Percentiles rank a stretch among this genome's conserved stretches.
Conservation (phyloP, 2,113 vertebrate species). For the Oncorhynchus tshawytscha region DNA sequence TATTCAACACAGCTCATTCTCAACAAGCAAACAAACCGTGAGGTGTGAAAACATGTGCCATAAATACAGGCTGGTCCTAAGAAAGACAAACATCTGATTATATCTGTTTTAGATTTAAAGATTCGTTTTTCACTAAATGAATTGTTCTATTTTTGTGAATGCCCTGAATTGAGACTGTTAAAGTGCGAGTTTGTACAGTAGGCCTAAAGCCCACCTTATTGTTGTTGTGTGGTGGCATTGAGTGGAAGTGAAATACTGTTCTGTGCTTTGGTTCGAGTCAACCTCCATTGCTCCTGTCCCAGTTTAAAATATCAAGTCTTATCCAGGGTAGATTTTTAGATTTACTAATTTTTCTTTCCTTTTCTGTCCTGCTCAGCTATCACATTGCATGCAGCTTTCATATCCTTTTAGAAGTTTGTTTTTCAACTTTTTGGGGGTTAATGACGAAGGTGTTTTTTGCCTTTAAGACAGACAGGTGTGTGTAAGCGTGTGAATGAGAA, state of each 20-base stretch:
- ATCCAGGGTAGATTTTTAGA: neutral
- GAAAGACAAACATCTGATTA: neutral
- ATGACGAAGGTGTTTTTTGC: conserved; percentile 14
- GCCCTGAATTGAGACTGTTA: conserved; percentile 29
- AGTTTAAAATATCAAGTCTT: conserved; percentile 8
- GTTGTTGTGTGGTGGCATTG: conserved; percentile 8
- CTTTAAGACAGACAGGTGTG: conserved; percentile 37
- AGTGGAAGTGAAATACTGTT: conserved; percentile 43
- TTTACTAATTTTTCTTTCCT: neutral
- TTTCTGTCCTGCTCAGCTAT: conserved; percentile 1
- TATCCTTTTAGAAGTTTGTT: conserved; percentile 2
- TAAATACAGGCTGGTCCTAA: conserved; percentile 43
- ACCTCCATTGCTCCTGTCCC: conserved; percentile 25
- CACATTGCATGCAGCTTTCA: conserved; percentile 35
- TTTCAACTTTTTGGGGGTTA: neutral
- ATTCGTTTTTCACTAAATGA: conserved; percentile 14
- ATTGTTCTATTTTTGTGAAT: conserved; percentile 38
- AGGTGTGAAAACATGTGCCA: conserved; percentile 29
- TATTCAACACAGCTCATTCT: conserved; percentile 31
- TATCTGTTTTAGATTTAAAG: neutral
- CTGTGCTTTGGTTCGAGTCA: conserved; percentile 13
- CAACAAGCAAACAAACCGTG: conserved; percentile 17
- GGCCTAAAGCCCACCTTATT: neutral
- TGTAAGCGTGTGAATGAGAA: neutral
- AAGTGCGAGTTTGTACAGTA: conserved; percentile 25